These are phyloP conservation scores for Psammodynastes pulverulentus DNA, from an alignment of 2,113 vertebrate genomes.

Conservation along the genomic window DNA sequence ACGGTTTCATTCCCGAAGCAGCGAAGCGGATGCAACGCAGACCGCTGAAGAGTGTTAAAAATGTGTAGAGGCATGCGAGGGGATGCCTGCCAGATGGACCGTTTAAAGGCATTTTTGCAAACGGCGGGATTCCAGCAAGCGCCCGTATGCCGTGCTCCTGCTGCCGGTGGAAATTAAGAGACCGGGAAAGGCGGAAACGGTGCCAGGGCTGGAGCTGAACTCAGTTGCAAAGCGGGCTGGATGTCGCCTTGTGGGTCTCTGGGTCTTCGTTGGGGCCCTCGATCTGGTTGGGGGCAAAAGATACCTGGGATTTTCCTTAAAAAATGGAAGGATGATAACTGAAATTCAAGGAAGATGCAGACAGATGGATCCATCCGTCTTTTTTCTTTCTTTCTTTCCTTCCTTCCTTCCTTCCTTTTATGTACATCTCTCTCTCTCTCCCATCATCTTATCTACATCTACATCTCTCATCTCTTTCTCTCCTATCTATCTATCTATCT, in stretches of 20 bases:
- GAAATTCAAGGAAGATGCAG: too few species aligned
- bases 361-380: too few species aligned
- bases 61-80: slow-evolving; percentile 54
- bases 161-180: slow-evolving; percentile 38
- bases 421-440: too few species aligned
- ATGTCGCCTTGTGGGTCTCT: neutral
- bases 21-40: slow-evolving; percentile 67
- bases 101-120: slow-evolving; percentile 61
- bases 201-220: neutral
- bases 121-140: slow-evolving; percentile 54
- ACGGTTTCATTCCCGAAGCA: slow-evolving; percentile 69
- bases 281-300: neutral
- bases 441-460: too few species aligned
- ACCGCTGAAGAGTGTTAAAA: slow-evolving; percentile 65
- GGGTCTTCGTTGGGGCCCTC: neutral
- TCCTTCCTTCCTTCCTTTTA: too few species aligned
- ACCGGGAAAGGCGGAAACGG: neutral
- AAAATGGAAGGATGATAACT: too few species aligned
- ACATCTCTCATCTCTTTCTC: too few species aligned
- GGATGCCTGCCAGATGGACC: slow-evolving; percentile 65
- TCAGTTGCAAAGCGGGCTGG: neutral
- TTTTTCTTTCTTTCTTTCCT: too few species aligned
- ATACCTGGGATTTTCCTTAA: too few species aligned
- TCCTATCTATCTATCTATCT: too few species aligned
- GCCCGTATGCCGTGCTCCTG: slow-evolving; percentile 46